Conservation (phyloP, 1,140 invertebrate genomes). For the Brevipalpus yothersi region DNA sequence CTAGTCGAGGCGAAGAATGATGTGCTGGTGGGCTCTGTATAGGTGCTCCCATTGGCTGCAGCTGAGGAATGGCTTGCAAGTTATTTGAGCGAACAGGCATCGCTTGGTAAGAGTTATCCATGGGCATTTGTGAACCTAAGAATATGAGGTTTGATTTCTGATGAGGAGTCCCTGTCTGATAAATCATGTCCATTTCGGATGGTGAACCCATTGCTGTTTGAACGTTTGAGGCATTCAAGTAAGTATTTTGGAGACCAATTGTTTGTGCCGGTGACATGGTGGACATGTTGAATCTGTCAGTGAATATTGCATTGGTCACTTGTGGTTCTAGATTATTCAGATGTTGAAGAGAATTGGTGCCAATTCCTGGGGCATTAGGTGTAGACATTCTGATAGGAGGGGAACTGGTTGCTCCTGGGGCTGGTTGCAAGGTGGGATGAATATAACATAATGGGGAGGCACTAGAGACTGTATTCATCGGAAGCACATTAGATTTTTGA, state of each 20-base stretch:
- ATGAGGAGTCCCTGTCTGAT: neutral
- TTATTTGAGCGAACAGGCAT: neutral
- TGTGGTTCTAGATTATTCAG: neutral
- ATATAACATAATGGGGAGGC: neutral
- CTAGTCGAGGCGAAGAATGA: neutral
- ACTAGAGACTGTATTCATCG: neutral
- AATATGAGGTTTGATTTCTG: neutral
- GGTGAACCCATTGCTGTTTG: neutral
- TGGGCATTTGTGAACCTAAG: neutral
- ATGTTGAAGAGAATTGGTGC: neutral
- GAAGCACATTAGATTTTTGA: neutral
- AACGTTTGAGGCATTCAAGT: too few relatives aligned
- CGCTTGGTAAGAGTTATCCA: neutral
- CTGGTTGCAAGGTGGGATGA: neutral
- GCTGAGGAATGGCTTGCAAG: neutral
- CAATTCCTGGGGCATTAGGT: neutral
- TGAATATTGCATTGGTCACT: neutral
- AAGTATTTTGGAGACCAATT: too few relatives aligned
- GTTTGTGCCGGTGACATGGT: neutral
- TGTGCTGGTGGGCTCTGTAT: neutral
- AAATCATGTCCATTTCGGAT: neutral
- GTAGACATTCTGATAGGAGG: neutral
- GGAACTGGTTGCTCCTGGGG: neutral
- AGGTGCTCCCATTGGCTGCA: neutral
- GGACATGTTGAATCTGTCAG: neutral